Percentiles rank a stretch among this genome's conserved stretches.
Conservation (phyloP, 2,797 vertebrate species). For the Alosa sapidissima region DNA sequence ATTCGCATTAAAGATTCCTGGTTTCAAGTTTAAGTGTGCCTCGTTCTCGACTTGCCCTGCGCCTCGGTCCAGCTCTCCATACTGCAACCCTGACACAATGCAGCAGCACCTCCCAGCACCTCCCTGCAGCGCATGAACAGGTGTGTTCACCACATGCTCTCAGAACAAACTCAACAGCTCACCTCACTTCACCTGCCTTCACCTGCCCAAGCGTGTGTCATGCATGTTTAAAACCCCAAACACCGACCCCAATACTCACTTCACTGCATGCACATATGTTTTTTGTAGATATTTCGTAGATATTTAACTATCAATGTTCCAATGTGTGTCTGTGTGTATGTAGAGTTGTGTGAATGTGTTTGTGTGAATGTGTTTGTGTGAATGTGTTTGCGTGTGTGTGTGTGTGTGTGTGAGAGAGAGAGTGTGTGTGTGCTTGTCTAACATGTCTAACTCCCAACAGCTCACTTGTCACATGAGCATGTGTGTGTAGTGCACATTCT, state of each 20-base stretch:
- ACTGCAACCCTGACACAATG: too few relatives aligned
- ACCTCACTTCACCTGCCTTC: not conserved
- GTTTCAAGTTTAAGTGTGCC: too few relatives aligned
- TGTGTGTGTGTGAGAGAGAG: not conserved
- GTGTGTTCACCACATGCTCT: too few relatives aligned
- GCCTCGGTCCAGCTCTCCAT: too few relatives aligned
- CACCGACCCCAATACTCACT: not conserved
- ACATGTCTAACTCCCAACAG: not conserved
- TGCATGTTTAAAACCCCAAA: not conserved
- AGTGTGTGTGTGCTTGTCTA: too few relatives aligned
- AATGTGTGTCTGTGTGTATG: too few relatives aligned
- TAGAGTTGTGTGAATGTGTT: not conserved
- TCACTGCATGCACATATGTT: not conserved
- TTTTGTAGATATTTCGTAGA: not conserved
- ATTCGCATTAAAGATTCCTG: too few relatives aligned
- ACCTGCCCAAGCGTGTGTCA: not conserved
- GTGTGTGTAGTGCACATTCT: conserved; percentile 33
- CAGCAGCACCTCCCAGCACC: too few relatives aligned
- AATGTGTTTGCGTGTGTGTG: not conserved
- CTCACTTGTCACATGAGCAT: not conserved
- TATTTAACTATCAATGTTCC: not conserved
- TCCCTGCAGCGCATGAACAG: too few relatives aligned
- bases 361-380: not conserved
- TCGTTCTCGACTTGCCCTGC: too few relatives aligned
- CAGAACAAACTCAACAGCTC: not conserved